phyloP scores from a whole-genome alignment of 2,888 invertebrate species.

The Boloria euphrosyne region DNA sequence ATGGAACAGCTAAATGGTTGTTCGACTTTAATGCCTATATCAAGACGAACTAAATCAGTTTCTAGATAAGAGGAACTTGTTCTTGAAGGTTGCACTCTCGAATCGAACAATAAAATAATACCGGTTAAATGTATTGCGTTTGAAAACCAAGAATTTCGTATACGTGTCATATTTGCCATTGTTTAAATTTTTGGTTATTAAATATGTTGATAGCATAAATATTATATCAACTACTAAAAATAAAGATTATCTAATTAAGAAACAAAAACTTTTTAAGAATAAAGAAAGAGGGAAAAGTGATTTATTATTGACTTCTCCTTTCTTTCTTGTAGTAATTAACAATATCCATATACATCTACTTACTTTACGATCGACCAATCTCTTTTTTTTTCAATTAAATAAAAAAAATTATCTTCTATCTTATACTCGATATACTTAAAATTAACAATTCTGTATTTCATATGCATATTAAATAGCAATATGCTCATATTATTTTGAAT shows the following conservation, averaged over 20 bases:
- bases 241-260: too few species aligned
- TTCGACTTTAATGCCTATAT: conserved; percentile 26
- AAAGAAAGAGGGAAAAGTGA: too few species aligned
- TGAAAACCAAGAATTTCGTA: conserved; percentile 6
- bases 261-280: too few species aligned
- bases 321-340: too few species aligned
- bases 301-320: too few species aligned
- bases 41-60: conserved; percentile 33
- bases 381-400: too few species aligned
- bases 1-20: conserved; percentile 22
- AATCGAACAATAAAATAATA: conserved; percentile 17
- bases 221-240: too few species aligned
- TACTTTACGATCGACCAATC: too few species aligned
- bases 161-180: conserved; percentile 2
- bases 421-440: too few species aligned
- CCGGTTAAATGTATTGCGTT: conserved; percentile 16
- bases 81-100: conserved; percentile 31
- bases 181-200: background rate
- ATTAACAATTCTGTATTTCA: conserved; percentile 1
- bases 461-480: background rate
- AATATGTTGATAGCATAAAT: too few species aligned
- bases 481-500: conserved; percentile 3
- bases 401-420: too few species aligned
- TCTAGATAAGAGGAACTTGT: conserved; percentile 41
- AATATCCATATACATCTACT: too few species aligned